A percentile compares a stretch with the other conserved stretches of the same genome.
Conservation (phyloP, 1,140 invertebrate genomes). For the Eumaeus atala region DNA sequence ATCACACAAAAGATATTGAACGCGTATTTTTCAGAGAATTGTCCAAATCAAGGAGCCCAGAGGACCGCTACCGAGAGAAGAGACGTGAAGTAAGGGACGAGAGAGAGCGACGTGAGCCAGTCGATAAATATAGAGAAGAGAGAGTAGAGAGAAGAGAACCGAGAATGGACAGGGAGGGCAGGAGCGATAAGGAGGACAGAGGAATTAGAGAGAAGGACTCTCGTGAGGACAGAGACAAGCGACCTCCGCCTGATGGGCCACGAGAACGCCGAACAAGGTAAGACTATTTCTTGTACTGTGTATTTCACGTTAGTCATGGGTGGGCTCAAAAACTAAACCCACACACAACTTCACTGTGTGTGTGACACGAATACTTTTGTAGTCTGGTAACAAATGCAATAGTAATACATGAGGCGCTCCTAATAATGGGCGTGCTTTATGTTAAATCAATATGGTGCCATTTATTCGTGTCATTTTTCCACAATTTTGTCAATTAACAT, state of each 20-base stretch:
- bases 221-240: slow-evolving; percentile 12
- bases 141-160: slow-evolving; percentile 22
- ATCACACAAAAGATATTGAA: background rate
- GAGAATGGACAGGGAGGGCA: slow-evolving; percentile 9
- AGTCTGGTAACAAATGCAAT: too few species aligned
- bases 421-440: background rate
- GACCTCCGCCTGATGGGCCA: background rate
- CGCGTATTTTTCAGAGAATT: slow-evolving; percentile 10
- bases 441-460: too few species aligned
- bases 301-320: too few species aligned
- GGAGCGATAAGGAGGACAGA: slow-evolving; percentile 17
- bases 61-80: slow-evolving; percentile 9
- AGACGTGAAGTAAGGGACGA: slow-evolving; percentile 4
- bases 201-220: background rate
- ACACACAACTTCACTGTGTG: too few species aligned
- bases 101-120: slow-evolving; percentile 25
- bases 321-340: too few species aligned
- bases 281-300: background rate
- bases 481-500: too few species aligned
- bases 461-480: background rate
- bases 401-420: too few species aligned
- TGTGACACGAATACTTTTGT: too few species aligned
- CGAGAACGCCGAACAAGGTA: slow-evolving; percentile 28
- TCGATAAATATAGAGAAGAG: slow-evolving; percentile 35
- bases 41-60: slow-evolving; percentile 14